Evolutionary conservation across 2,888 invertebrate genomes (phyloP).

Genomic region (Osedax fenrisi): DNA sequence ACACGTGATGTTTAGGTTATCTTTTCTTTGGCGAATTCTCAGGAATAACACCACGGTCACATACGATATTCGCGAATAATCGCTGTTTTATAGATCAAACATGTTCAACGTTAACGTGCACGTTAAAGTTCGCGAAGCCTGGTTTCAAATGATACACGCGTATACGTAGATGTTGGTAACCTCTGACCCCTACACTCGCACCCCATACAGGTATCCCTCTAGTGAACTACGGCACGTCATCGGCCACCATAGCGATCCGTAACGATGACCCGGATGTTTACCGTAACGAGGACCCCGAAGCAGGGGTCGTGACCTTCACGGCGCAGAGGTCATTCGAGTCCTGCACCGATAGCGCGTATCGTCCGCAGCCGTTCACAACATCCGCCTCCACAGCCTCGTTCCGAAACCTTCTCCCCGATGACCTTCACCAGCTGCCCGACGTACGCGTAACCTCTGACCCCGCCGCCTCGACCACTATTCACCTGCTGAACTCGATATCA

Average conservation of each 20-base stretch:
- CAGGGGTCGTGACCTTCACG: background rate
- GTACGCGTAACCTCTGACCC: background rate
- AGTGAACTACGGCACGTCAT: background rate
- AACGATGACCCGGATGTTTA: background rate
- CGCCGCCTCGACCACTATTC: background rate
- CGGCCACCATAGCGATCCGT: background rate
- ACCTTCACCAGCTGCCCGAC: conserved; percentile 44
- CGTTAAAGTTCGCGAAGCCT: too few relatives aligned
- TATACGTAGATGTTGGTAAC: too few relatives aligned
- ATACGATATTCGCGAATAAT: too few relatives aligned
- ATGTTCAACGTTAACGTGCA: too few relatives aligned
- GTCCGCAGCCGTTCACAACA: background rate
- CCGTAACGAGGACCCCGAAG: background rate
- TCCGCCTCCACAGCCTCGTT: conserved; percentile 56
- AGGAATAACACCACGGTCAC: too few relatives aligned
- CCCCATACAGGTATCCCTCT: too few relatives aligned
- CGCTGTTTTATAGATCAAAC: too few relatives aligned
- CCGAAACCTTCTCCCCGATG: conserved; percentile 61
- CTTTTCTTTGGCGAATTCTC: too few relatives aligned
- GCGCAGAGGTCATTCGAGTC: background rate
- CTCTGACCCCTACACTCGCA: too few relatives aligned
- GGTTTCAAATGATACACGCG: too few relatives aligned
- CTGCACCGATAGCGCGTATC: too few relatives aligned
- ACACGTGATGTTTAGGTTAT: too few relatives aligned
- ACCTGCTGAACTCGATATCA: background rate